Conservation (phyloP, 2,888 invertebrate genomes). For the Brachylomia viminalis region DNA sequence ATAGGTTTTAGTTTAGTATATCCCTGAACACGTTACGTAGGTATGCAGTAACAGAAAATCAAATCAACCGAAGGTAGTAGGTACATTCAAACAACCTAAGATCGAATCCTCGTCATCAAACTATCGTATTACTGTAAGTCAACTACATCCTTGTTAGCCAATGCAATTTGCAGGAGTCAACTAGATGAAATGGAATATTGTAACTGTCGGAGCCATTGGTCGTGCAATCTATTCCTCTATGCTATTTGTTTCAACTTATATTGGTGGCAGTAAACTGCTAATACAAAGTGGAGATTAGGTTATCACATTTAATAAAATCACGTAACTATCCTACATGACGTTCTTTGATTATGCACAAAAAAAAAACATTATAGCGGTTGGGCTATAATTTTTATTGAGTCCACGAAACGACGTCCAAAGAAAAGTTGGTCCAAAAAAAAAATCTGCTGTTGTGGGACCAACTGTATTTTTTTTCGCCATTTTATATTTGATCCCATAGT, state of each 20-base stretch:
- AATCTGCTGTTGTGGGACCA: too few relatives aligned
- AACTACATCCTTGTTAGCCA: constrained; percentile 30
- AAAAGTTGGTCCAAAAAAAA: too few relatives aligned
- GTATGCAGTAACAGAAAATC: constrained; percentile 12
- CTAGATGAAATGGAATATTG: constrained; percentile 46
- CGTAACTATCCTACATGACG: not conserved
- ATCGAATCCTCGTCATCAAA: constrained; percentile 40
- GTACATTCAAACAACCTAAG: constrained; percentile 15
- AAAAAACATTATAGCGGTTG: too few relatives aligned
- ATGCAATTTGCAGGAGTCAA: constrained; percentile 41
- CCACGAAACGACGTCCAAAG: too few relatives aligned
- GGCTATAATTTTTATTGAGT: too few relatives aligned
- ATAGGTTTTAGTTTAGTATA: too few relatives aligned
- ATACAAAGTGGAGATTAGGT: not conserved
- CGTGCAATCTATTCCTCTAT: constrained; percentile 2
- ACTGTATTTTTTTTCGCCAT: too few relatives aligned
- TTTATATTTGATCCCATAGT: too few relatives aligned
- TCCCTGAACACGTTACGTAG: not conserved
- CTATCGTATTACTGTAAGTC: constrained; percentile 49
- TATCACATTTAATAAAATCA: not conserved
- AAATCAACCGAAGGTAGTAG: constrained; percentile 7
- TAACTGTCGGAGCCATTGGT: constrained; percentile 14
- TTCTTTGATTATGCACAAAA: not conserved
- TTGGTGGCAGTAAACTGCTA: not conserved
- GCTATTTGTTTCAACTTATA: constrained; percentile 7